A percentile compares a stretch with the other conserved stretches of the same genome.
These are phyloP conservation scores for Drosophila rufa DNA, from an alignment of 1,140 invertebrate genomes.

Conservation along the genomic window DNA sequence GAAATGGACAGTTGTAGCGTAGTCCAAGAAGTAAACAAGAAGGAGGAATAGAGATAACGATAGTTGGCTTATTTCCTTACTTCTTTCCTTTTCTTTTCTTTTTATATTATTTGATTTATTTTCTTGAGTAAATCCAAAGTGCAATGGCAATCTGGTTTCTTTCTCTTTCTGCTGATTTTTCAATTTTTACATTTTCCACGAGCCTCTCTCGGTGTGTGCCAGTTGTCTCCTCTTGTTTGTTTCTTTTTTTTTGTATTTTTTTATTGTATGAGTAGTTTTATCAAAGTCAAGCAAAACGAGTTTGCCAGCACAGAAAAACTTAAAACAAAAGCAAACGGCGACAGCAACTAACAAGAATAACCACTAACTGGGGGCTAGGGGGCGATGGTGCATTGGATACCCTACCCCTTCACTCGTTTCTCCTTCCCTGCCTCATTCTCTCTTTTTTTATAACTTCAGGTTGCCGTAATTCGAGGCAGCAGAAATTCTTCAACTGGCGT, in stretches of 20 bases:
- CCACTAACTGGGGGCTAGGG: conserved; percentile 45
- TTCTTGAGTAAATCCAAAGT: conserved; percentile 14
- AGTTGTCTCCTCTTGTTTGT: conserved; percentile 44
- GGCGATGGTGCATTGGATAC: conserved; percentile 24
- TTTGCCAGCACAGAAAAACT: conserved; percentile 54
- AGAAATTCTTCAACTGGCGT: conserved; percentile 59
- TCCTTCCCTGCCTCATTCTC: too few species aligned
- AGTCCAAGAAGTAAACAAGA: conserved; percentile 52
- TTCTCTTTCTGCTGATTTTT: conserved; percentile 55
- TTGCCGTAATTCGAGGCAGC: conserved; percentile 53
- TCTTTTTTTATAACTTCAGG: conserved; percentile 1
- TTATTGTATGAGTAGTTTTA: conserved; percentile 35
- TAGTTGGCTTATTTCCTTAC: conserved; percentile 15
- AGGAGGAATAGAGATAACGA: conserved; percentile 24
- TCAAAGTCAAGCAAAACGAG: conserved; percentile 71
- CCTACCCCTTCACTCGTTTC: not conserved
- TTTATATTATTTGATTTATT: not conserved
- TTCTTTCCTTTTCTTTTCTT: conserved; percentile 14
- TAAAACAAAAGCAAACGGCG: conserved; percentile 49
- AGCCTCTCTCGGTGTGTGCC: conserved; percentile 51
- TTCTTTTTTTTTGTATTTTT: conserved; percentile 2
- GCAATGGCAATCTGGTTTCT: conserved; percentile 38
- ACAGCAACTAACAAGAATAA: conserved; percentile 70
- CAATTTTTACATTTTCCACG: conserved; percentile 21
- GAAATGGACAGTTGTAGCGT: conserved; percentile 30